Base-by-base conservation (phyloP, 2,113 vertebrate species). In the Phasianus colchicus region DNA sequence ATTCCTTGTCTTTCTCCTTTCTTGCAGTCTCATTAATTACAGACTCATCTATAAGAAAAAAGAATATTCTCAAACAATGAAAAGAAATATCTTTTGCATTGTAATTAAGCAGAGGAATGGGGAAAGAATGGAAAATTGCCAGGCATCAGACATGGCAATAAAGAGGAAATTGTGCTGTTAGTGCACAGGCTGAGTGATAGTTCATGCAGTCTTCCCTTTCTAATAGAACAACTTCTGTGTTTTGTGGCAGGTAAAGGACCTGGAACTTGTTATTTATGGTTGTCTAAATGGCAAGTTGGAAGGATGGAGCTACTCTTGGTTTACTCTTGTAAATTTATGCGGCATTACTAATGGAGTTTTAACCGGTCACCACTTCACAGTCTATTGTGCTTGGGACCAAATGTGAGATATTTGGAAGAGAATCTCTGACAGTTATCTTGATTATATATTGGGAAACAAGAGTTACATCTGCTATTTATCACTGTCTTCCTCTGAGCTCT, bases 1-100 rank as follows among this genome's bases (percentile, higher is more conserved):
- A 86, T 86, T 93, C 80, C 70, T 79, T 67, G 25, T 13, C 89
- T 84, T 93, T 76, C 21, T 64, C 50, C 64, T 83, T 83, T 79
- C 40, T 82, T 45, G 19, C 12, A 34, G 47, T 29, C 47, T 83
- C 10, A 4, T 83, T 92, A 88, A 82, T 88, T 75, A 52, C 14
- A 72, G 57, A 20, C 22, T 84, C 50, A 65, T 75, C 38, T 76
- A 60, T 7, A 80, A 54, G 71, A 30, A 47, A 47, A 66, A 86
- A 22, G 14, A 71, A 30, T 78, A 45, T 78, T 45, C 61, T 58
- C 27, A 63, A 67, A 54, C 61, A 71, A 57, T 50, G 54, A 74
- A 54, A 87, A 76, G 25, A 36, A 76, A 54, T 29, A 70, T 58
- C 45, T 81, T 84, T 88, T 83, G 71, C 47, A n/a, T 60, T 27